Evolutionary conservation across 2,888 invertebrate genomes (phyloP).

Genomic region (Cataglyphis livida): DNA sequence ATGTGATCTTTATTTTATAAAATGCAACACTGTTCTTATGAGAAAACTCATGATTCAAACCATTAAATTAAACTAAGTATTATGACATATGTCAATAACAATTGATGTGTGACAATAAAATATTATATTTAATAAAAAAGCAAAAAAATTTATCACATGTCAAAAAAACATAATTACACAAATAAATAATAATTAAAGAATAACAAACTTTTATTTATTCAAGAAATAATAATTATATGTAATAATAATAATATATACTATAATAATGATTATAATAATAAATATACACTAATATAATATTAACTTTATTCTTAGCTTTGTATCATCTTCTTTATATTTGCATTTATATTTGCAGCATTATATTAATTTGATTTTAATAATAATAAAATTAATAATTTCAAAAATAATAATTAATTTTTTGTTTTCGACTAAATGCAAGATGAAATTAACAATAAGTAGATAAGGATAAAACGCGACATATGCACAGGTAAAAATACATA

Average conservation of each 20-base stretch:
- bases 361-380: background rate
- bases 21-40: background rate
- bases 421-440: background rate
- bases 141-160: too few relatives aligned
- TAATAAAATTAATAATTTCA: too few relatives aligned
- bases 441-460: constrained; percentile 11
- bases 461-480: background rate
- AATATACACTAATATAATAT: background rate
- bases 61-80: background rate
- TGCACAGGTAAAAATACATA: constrained; percentile 31
- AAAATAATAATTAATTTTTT: background rate
- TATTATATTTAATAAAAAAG: background rate
- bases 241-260: too few relatives aligned
- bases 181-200: too few relatives aligned
- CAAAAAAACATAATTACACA: too few relatives aligned
- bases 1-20: background rate
- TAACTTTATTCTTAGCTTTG: background rate
- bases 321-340: background rate
- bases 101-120: background rate
- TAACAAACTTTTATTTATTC: too few relatives aligned
- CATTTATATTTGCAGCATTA: background rate
- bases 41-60: background rate
- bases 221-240: too few relatives aligned
- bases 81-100: background rate
- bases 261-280: background rate